Conservation (phyloP, 2,888 invertebrate species). For the Salpingus planirostris region DNA sequence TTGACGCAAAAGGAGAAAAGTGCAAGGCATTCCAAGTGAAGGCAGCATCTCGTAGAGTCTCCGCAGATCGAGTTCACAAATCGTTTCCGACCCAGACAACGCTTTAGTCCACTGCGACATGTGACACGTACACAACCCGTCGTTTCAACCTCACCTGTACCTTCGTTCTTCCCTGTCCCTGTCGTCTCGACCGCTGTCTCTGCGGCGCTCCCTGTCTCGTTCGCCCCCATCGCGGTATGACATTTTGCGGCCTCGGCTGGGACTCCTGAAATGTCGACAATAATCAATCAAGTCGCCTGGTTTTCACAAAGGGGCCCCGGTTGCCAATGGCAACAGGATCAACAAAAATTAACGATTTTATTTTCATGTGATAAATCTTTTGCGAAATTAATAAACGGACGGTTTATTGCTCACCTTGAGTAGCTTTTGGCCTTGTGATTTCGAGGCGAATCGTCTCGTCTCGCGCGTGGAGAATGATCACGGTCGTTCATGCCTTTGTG, state of each 20-base stretch:
- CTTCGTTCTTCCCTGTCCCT: slow-evolving; percentile 39
- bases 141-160: slow-evolving; percentile 36
- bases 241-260: slow-evolving; percentile 38
- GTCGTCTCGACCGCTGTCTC: slow-evolving; percentile 38
- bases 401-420: slow-evolving; percentile 31
- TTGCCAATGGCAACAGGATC: too few species aligned
- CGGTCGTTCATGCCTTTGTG: slow-evolving; percentile 33
- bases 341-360: background rate
- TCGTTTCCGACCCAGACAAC: slow-evolving; percentile 27
- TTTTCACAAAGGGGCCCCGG: too few species aligned
- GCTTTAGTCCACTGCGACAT: slow-evolving; percentile 28
- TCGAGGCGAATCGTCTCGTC: slow-evolving; percentile 38
- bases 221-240: slow-evolving; percentile 37
- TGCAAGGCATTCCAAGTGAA: slow-evolving; percentile 1
- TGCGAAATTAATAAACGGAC: background rate
- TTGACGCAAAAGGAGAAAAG: background rate
- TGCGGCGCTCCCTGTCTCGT: slow-evolving; percentile 38
- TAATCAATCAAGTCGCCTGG: too few species aligned
- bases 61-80: background rate
- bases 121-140: slow-evolving; percentile 18
- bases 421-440: slow-evolving; percentile 38
- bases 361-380: background rate
- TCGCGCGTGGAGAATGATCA: slow-evolving; percentile 36
- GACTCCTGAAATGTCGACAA: slow-evolving; percentile 37
- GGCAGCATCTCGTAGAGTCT: slow-evolving; percentile 2